Percentiles rank a stretch among this genome's conserved stretches.
Conservation (phyloP, 1,140 invertebrate species). For the Drosophila setifemur region DNA sequence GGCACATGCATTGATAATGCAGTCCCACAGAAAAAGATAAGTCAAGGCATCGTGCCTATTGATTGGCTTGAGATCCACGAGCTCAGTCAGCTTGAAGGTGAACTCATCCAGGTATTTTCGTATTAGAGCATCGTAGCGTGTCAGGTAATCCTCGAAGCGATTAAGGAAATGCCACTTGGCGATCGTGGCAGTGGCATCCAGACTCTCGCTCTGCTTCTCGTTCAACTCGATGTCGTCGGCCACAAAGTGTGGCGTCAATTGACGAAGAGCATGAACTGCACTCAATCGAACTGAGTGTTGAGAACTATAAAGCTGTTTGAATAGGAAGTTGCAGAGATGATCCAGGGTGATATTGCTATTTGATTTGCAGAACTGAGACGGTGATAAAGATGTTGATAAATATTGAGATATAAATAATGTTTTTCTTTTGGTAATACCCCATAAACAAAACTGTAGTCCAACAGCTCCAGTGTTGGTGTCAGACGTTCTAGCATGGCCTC, state of each 20-base stretch:
- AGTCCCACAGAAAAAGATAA: conserved; percentile 90
- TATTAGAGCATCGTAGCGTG: conserved; percentile 60
- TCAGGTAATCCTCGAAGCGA: conserved; percentile 84
- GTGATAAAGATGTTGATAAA: background rate
- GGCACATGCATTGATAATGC: conserved; percentile 88
- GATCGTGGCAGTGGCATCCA: conserved; percentile 31
- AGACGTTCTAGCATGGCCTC: conserved; percentile 45
- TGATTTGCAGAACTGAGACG: conserved; percentile 61
- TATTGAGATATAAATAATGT: background rate
- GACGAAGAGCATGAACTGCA: conserved; percentile 49
- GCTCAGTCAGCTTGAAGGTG: conserved; percentile 74
- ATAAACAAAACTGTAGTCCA: conserved; percentile 67
- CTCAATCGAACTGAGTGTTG: conserved; percentile 54
- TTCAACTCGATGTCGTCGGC: conserved; percentile 66
- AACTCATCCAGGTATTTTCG: conserved; percentile 70
- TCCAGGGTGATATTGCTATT: conserved; percentile 52
- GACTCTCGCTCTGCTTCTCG: conserved; percentile 59
- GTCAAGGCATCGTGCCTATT: conserved; percentile 54
- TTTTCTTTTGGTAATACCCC: conserved; percentile 28
- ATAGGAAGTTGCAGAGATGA: conserved; percentile 70
- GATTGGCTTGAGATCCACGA: conserved; percentile 66
- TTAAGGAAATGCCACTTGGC: conserved; percentile 82
- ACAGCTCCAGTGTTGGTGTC: conserved; percentile 46
- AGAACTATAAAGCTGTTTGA: conserved; percentile 57
- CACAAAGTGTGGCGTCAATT: conserved; percentile 65